These are phyloP conservation scores for Caenorhabditis plicata DNA, from an alignment of 2,888 invertebrate species.

Conservation along the genomic window DNA sequence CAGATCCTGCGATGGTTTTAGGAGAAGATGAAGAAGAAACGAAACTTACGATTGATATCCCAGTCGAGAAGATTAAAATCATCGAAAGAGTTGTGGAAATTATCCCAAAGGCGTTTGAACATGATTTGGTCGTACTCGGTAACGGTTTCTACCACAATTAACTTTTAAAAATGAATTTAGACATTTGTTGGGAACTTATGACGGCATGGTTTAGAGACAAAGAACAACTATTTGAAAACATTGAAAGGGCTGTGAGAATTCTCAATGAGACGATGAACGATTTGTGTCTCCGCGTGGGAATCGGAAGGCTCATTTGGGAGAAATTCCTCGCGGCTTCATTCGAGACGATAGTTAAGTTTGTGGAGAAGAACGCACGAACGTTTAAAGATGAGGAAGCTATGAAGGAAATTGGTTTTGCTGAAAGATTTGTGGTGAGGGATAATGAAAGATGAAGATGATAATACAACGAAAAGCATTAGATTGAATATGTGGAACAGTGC, in stretches of 20 bases:
- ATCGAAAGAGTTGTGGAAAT: conserved; percentile 17
- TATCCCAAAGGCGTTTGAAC: conserved; percentile 25
- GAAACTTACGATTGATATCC: conserved; percentile 21
- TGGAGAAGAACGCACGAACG: conserved; percentile 38
- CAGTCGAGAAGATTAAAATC: conserved; percentile 7
- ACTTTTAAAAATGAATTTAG: conserved; percentile 22
- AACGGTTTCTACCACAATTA: background rate
- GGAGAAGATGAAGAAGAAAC: conserved; percentile 14
- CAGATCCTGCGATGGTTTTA: conserved; percentile 15
- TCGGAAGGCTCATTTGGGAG: conserved; percentile 57
- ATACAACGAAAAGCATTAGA: too few relatives aligned
- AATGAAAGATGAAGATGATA: too few relatives aligned
- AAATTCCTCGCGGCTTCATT: conserved; percentile 51
- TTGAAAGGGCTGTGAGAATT: conserved; percentile 9
- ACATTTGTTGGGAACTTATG: conserved; percentile 52
- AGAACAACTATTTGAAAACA: conserved; percentile 2
- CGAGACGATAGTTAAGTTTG: conserved; percentile 30
- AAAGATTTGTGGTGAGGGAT: conserved; percentile 45
- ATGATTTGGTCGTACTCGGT: conserved; percentile 27
- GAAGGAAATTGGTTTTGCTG: conserved; percentile 44
- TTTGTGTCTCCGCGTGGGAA: conserved; percentile 52
- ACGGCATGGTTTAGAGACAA: conserved; percentile 40
- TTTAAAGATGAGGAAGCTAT: conserved; percentile 46
- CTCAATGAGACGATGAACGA: conserved; percentile 10
- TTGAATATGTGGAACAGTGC: conserved; percentile 22